Base-by-base conservation (phyloP, 92 coral and sea anemone species). In the Bergia sp. region DNA sequence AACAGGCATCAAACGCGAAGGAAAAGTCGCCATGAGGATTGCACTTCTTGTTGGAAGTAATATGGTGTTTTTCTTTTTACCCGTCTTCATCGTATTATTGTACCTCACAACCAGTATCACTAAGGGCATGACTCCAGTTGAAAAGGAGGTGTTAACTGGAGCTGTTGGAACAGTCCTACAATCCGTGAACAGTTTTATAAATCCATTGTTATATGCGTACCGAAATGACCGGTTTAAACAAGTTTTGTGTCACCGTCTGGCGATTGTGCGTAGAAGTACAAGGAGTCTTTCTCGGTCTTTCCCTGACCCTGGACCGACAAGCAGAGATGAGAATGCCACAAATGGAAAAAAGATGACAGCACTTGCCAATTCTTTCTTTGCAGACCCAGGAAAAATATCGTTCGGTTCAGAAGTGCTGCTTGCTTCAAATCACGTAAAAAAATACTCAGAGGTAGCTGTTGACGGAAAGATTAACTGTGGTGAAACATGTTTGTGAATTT, bases 161-260 rank as follows among this genome's bases (percentile, higher is more conserved):
- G 95, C 90, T 13, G 67, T 89, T 4, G 89, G 96, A 37, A 95
- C 95, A 7, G 39, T 95, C 43, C 93, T 94, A 81, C 38, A 91
- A 29, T 92, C 92, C 78, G 73, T 93, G 12, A 95, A 95, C 64
- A 90, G 94, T 23, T 92, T 95, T 85, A 79, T 95, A 4, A 95
- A 95, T 44, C 98, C 98, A 23, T 85, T 95, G 53, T 85, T 95
- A 40, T 95, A 95, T 76, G 98, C 98, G 18, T 95, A 90, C 74
- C 88, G 98, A 57, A 93, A 95, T 81, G 83, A 77, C 69, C 81
- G 93, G 71, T 95, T 95, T 88, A 91, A 44, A 21, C 88, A 78
- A 58, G 93, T 84, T 44, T 84, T 84, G 38, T 45, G 77, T 36
- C 79, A n/a, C 44, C 79, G 87, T 8, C 39, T 84, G 18, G 78